Base-by-base conservation (phyloP, 2,888 invertebrate genomes). In the Ctena decussata region DNA sequence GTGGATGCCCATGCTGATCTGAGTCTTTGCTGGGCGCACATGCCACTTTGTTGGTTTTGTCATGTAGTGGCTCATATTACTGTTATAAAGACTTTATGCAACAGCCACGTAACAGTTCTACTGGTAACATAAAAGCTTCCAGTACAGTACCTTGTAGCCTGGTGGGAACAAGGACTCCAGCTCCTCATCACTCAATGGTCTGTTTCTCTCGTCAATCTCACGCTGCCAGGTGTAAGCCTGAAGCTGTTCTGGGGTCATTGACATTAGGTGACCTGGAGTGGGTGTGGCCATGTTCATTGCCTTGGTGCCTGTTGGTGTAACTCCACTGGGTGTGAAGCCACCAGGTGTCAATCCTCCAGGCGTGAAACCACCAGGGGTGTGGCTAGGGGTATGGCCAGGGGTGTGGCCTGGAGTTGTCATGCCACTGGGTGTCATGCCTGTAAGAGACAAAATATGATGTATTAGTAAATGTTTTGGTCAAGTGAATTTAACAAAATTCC, bases 221-320 rank as follows among this genome's bases (percentile, higher is more conserved):
- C 98, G 97, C 96, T 99, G 99, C 99, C 99, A 99, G 39, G 99
- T 97, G 96, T 98, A 99, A 0, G 99, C 99, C 96, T 99, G 99
- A 88, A 99, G 96, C 96, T 99, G 99, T 96, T 99, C 99, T 0
- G 99, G 99, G 0, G 99, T 99, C 99, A 99, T 99, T 21, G 99
- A 98, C 87, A 99, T 98, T 86, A 99, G 96, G 94, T 99, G 99
- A 27, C 98, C 97, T 0, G 99, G 99, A 0, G 99, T 98, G 0
- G 99, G 99, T 0, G 99, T 99, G 1, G 99, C 98, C 98, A 99
- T 98, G 0, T 97, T 98, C 99, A 99, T 99, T 0, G 99, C 99
- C 96, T 99, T 99, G 1, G 98, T 97, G 95, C 89, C 96, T 32
- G 95, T 95, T 0, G 96, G 96, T 0, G 97, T 97, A 0, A 95